These are phyloP conservation scores for Tryphoninae sp. DNA, from an alignment of 2,888 invertebrate genomes.

Conservation along the genomic window DNA sequence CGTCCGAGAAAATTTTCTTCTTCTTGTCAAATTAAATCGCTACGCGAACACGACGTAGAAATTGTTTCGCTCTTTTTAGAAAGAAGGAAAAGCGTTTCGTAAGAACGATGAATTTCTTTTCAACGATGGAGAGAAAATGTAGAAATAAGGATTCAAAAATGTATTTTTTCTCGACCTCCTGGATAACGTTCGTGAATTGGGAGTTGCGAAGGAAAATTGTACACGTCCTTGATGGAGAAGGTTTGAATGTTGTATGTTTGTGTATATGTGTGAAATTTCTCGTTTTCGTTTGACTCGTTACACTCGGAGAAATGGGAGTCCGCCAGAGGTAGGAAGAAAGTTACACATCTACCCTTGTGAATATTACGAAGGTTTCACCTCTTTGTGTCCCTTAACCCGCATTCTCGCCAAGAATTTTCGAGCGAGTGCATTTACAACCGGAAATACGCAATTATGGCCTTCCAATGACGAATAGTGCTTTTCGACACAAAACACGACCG, in stretches of 20 bases:
- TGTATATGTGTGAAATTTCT: not conserved
- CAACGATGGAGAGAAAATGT: too few relatives aligned
- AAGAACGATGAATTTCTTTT: too few relatives aligned
- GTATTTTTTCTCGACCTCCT: not conserved
- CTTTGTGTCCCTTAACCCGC: conserved; percentile 1
- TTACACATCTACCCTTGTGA: conserved; percentile 10
- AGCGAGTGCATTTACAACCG: not conserved
- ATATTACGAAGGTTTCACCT: conserved; percentile 31
- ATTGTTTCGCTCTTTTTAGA: not conserved
- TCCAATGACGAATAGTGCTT: not conserved
- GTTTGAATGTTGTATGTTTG: not conserved
- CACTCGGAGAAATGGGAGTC: conserved; percentile 32
- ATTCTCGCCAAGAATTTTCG: conserved; percentile 4
- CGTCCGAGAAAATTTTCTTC: not conserved
- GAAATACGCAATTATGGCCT: not conserved
- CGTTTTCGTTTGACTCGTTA: conserved; percentile 23
- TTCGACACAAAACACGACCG: not conserved
- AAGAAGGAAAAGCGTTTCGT: too few relatives aligned
- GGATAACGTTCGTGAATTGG: not conserved
- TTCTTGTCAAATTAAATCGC: conserved; percentile 20
- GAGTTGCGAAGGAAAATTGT: conserved; percentile 2
- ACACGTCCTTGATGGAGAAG: conserved; percentile 13
- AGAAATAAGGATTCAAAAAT: not conserved
- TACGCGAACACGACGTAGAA: not conserved
- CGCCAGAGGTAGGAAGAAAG: conserved; percentile 10